phyloP scores from a whole-genome alignment of 2,888 invertebrate species.

The Chalcosyrphus nemorum region DNA sequence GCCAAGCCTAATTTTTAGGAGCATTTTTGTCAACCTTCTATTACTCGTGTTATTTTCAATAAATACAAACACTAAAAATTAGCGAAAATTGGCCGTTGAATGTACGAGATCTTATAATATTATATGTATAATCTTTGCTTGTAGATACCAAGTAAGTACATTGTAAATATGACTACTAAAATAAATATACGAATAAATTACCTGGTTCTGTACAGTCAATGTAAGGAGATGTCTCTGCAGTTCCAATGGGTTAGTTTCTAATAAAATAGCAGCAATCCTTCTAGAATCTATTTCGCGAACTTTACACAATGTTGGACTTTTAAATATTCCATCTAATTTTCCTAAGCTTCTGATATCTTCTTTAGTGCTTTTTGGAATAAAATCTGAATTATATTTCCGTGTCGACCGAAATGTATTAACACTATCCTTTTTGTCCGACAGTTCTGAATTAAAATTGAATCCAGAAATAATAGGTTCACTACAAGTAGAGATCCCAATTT shows the following conservation, averaged over 20 bases:
- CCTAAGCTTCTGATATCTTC: slow-evolving; percentile 82
- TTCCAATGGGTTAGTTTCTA: slow-evolving; percentile 91
- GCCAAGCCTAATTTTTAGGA: no score
- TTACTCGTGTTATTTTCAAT: no score
- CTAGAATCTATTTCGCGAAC: slow-evolving; percentile 87
- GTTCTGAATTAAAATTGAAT: slow-evolving; percentile 28
- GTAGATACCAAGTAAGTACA: no score
- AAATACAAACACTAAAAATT: no score
- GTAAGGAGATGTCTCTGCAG: slow-evolving; percentile 92
- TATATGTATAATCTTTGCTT: no score
- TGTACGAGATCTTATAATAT: no score
- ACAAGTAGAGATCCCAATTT: slow-evolving; percentile 56
- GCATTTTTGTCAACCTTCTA: no score
- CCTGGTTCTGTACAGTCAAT: slow-evolving; percentile 93
- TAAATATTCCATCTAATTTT: slow-evolving; percentile 87
- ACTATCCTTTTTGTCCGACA: slow-evolving; percentile 9
- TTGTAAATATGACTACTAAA: neutral
- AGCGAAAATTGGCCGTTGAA: no score
- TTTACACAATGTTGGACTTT: slow-evolving; percentile 86
- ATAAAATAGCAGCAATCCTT: slow-evolving; percentile 92
- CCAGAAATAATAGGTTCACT: slow-evolving; percentile 54
- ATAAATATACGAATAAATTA: slow-evolving; percentile 78
- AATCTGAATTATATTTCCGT: slow-evolving; percentile 33
- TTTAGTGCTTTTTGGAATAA: slow-evolving; percentile 78
- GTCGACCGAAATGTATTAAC: neutral